Percentiles rank a stretch among this genome's conserved stretches.
Evolutionary conservation across 2,113 vertebrate genomes (phyloP).

Genomic region (Embiotoca jacksoni): DNA sequence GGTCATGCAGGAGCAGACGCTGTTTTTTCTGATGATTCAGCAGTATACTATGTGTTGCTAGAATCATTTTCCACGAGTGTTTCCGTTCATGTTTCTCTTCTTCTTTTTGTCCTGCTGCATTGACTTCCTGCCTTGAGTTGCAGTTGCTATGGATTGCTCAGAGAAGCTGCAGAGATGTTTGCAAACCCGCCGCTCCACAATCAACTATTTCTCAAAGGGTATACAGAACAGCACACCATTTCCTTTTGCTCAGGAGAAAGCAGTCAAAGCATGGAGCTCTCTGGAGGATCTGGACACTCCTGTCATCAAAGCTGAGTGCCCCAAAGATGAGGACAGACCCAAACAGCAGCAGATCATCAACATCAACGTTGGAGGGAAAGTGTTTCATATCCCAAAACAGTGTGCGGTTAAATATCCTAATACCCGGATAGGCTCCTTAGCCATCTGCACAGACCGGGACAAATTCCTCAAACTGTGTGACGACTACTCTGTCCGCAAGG

Average conservation of each 20-base stretch:
- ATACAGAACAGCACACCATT: conserved; percentile 59
- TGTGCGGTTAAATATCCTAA: conserved; percentile 77
- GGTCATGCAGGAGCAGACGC: conserved; percentile 2
- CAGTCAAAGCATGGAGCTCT: conserved; percentile 83
- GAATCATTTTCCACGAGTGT: conserved; percentile 7
- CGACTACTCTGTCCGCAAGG: conserved; percentile 82
- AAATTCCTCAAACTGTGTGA: conserved; percentile 83
- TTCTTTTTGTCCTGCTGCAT: conserved; percentile 8
- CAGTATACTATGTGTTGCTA: neutral
- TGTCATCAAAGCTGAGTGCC: neutral
- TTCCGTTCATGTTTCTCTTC: conserved; percentile 37
- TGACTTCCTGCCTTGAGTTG: conserved; percentile 34
- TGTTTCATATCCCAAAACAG: conserved; percentile 80
- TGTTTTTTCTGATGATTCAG: neutral
- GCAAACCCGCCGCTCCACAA: conserved; percentile 54
- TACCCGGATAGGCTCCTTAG: conserved; percentile 83
- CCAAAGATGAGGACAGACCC: conserved; percentile 1
- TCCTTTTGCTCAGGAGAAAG: conserved; percentile 74
- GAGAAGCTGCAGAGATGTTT: conserved; percentile 38
- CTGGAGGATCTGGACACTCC: conserved; percentile 63
- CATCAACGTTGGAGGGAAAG: conserved; percentile 83
- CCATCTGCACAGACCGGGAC: conserved; percentile 67
- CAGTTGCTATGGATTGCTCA: conserved; percentile 41
- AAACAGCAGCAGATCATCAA: conserved; percentile 66
- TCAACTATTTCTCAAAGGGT: conserved; percentile 54